A percentile compares a stretch with the other conserved stretches of the same genome.
Evolutionary conservation across 1,140 invertebrate species (phyloP).

Genomic region (Drosophila simulans): DNA sequence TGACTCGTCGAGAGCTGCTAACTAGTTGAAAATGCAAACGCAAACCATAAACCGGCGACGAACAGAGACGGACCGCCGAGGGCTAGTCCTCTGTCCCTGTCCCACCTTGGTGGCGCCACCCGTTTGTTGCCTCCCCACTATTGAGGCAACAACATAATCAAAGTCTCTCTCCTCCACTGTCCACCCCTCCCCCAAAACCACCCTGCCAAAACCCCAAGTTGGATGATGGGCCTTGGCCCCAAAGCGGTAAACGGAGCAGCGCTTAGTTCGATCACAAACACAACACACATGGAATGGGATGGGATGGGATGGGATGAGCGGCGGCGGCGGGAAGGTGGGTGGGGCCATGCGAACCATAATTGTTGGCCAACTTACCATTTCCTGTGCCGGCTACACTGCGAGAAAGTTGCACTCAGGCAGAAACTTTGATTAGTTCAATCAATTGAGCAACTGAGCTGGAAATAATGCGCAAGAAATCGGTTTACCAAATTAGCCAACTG

Average conservation of each 20-base stretch:
- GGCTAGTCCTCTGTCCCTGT: slow-evolving; percentile 5
- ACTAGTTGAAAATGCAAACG: slow-evolving; percentile 76
- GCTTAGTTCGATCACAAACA: slow-evolving; percentile 57
- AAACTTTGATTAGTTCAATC: slow-evolving; percentile 51
- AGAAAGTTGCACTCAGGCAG: slow-evolving; percentile 40
- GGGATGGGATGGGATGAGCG: no score
- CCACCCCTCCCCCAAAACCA: background rate
- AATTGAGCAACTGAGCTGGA: slow-evolving; percentile 38
- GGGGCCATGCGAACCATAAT: slow-evolving; percentile 49
- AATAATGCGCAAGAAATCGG: slow-evolving; percentile 25
- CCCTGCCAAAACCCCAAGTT: slow-evolving; percentile 1
- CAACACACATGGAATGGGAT: slow-evolving; percentile 28
- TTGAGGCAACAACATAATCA: slow-evolving; percentile 54
- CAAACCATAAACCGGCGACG: slow-evolving; percentile 35
- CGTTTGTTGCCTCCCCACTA: slow-evolving; percentile 2
- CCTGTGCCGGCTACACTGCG: slow-evolving; percentile 49
- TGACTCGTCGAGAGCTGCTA: slow-evolving; percentile 39
- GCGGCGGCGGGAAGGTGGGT: background rate
- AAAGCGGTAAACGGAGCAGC: slow-evolving; percentile 42
- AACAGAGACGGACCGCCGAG: slow-evolving; percentile 30
- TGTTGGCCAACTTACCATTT: slow-evolving; percentile 72
- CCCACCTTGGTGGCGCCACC: background rate
- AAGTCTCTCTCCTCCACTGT: slow-evolving; percentile 30
- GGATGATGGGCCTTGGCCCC: slow-evolving; percentile 12
- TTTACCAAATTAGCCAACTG: slow-evolving; percentile 36